Evolutionary conservation across 2,888 invertebrate genomes (phyloP), one percentile per base, ranked within the genome.

Genomic region (Crepidodera aurea): DNA sequence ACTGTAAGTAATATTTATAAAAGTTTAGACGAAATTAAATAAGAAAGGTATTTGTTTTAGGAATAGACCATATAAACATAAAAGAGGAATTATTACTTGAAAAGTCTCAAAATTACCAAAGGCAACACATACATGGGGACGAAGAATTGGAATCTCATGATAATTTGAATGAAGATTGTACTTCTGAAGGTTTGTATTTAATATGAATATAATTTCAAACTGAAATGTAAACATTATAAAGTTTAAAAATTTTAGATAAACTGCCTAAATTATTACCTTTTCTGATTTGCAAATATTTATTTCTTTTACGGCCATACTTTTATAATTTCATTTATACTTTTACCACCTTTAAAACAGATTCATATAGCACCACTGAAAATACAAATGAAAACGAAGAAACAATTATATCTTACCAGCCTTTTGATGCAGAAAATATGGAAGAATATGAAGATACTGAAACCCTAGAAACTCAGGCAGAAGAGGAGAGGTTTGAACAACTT

Each of bases 341-440:
- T n/a, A n/a, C 22, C 22, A 4, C 22, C 3, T 22, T 6, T 6
- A 22, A 29, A 8, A 29, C 29, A 27, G 55, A 50, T 19, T 42
- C 55, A 25, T 63, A 59, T 18, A 46, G 19, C 15, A 15, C 51
- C 19, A 57, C 15, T 4, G 60, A 64, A 19, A 53, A 50, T 18
- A 18, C 37, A 16, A 48, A 54, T 1, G 56, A 62, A 22, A 39
- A 25, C 1, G 60, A 60, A 34, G 64, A 62, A 13, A 59, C 67
- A 1, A 54, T 66, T 1, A 32, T 66, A 18, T 39, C 57, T 22
- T 67, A 67, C 39, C 50, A 59, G 40, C 57, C 60, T n/a, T 62
- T 62, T n/a, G 57, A 54, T 15, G 8, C 61, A 1, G 54, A 58
- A 18, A 59, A 40, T 27, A 29, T 40, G n/a, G 60, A 60, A 13